A percentile compares a stretch with the other conserved stretches of the same genome.
Conservation (phyloP, 2,797 vertebrate genomes). For the Coreius guichenoti region DNA sequence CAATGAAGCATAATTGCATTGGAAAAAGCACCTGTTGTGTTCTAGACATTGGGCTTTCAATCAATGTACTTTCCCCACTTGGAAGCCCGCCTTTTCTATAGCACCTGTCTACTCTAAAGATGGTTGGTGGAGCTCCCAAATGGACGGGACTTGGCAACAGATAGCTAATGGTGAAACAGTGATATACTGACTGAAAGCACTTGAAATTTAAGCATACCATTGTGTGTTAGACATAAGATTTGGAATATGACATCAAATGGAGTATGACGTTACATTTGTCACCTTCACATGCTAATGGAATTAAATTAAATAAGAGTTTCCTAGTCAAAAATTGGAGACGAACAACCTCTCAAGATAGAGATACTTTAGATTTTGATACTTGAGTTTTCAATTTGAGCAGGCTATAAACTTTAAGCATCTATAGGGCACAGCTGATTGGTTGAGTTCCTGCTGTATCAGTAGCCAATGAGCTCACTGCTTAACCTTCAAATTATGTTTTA, state of each 20-base stretch:
- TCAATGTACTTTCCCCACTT: neutral
- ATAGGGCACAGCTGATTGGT: no score
- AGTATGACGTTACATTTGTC: neutral
- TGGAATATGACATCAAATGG: no score
- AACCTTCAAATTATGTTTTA: no score
- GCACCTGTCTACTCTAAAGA: neutral
- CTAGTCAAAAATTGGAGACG: neutral
- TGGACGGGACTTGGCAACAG: neutral
- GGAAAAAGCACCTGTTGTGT: slow-evolving; percentile 20
- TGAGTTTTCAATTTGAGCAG: neutral
- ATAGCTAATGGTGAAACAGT: neutral
- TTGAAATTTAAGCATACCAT: neutral
- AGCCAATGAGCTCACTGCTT: no score
- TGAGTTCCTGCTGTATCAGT: no score
- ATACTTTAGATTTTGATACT: neutral
- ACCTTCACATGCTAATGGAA: neutral
- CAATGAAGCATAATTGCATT: neutral
- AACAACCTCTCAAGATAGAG: neutral
- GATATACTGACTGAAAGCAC: neutral
- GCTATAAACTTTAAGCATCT: neutral
- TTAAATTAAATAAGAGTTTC: neutral
- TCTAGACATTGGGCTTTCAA: neutral
- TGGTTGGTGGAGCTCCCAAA: neutral
- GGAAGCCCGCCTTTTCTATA: neutral
- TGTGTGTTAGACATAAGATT: no score